Evolutionary conservation across 2,797 vertebrate genomes (phyloP).

Genomic region (Bradypodion pumilum): DNA sequence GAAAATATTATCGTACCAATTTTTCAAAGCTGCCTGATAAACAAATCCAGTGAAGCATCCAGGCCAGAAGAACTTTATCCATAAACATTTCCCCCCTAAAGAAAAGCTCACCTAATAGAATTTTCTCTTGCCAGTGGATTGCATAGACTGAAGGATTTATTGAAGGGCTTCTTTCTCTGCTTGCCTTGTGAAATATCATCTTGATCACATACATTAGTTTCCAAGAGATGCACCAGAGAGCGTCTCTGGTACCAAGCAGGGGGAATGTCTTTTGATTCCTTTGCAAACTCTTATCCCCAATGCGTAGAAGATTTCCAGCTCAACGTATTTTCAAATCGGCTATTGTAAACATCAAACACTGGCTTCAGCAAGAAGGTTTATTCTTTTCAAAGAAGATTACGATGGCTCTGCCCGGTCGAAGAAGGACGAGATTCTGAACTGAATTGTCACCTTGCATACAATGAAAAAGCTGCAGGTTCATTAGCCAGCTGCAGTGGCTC

Average conservation of each 20-base stretch:
- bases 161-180: not conserved
- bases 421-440: not conserved
- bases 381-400: not conserved
- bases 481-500: too few relatives aligned
- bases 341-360: not conserved
- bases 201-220: not conserved
- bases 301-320: fast-evolving
- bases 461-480: not conserved
- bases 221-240: not conserved
- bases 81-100: not conserved
- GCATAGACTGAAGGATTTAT: not conserved
- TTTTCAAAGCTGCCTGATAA: constrained; percentile 5
- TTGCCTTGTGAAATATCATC: not conserved
- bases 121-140: not conserved
- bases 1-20: constrained; percentile 13
- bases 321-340: not conserved
- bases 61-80: constrained; percentile 3
- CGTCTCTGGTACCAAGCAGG: not conserved
- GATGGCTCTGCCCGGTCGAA: not conserved
- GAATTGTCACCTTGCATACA: not conserved
- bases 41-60: constrained; percentile 18
- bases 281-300: not conserved
- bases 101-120: not conserved
- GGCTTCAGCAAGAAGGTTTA: not conserved
- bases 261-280: not conserved